Conservation (phyloP, 2,113 vertebrate genomes). For the Gobiocypris rarus region DNA sequence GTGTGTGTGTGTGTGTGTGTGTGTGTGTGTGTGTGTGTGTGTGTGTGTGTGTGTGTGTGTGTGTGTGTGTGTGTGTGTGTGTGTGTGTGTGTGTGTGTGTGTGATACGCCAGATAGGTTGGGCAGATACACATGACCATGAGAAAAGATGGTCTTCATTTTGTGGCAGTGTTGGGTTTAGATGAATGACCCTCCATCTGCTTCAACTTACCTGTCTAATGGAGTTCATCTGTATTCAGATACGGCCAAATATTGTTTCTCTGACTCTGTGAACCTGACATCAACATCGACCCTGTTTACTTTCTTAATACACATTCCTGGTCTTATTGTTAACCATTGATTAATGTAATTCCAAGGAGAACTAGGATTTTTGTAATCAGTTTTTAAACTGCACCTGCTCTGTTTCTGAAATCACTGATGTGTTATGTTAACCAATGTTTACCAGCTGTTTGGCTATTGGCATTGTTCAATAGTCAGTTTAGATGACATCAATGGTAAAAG, state of each 20-base stretch:
- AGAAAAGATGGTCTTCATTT: neutral
- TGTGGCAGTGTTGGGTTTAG: neutral
- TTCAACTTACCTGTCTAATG: neutral
- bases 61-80: conserved; percentile 47
- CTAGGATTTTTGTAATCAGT: neutral
- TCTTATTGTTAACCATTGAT: neutral
- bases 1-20: conserved; percentile 37
- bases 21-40: conserved; percentile 51
- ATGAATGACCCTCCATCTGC: neutral
- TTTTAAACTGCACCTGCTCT: neutral
- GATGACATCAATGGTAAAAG: too few species aligned
- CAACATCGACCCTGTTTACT: neutral
- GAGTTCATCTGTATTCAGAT: neutral
- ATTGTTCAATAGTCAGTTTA: too few species aligned
- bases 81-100: conserved; percentile 47
- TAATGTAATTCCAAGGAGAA: neutral
- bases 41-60: neutral
- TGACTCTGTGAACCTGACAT: neutral
- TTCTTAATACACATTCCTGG: neutral
- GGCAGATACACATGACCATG: neutral
- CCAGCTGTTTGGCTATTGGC: too few species aligned
- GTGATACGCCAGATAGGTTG: neutral
- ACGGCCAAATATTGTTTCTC: neutral
- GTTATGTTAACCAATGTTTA: too few species aligned
- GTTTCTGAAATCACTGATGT: neutral